A percentile compares a stretch with the other conserved stretches of the same genome.
Evolutionary conservation across 30 jellyfish, hydroid and myxozoan species (phyloP).

Genomic region (Phacellophora camtschatica): DNA sequence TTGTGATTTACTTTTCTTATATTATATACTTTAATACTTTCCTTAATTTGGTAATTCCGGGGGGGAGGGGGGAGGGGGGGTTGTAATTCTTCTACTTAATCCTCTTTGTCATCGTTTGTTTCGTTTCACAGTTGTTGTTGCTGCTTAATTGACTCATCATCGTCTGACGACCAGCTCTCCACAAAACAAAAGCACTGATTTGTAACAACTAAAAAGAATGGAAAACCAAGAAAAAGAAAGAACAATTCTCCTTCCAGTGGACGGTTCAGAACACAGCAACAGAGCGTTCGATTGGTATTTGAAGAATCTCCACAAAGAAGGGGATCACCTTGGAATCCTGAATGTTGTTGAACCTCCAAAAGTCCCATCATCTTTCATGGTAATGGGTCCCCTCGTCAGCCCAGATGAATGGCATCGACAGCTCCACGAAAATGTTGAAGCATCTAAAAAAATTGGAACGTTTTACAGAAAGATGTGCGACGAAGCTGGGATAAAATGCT

Average conservation of each 20-base stretch:
- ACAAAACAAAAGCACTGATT: no score
- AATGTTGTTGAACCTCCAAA: slow-evolving; percentile 81
- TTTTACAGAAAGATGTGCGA: slow-evolving; percentile 45
- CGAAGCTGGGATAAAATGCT: slow-evolving; percentile 51
- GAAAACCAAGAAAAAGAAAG: slow-evolving; percentile 27
- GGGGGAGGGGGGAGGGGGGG: no score
- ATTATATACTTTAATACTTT: no score
- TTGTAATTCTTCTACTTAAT: no score
- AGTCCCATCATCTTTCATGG: slow-evolving; percentile 65
- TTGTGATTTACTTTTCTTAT: no score
- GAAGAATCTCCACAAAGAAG: slow-evolving; percentile 52
- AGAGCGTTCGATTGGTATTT: slow-evolving; percentile 77
- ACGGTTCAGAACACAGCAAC: slow-evolving; percentile 71
- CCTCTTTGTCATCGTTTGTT: no score
- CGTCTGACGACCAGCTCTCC: no score
- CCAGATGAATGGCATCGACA: slow-evolving; percentile 78
- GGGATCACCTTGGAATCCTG: slow-evolving; percentile 68
- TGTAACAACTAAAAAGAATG: slow-evolving; percentile 15
- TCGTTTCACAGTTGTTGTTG: no score
- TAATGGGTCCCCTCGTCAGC: slow-evolving; percentile 73
- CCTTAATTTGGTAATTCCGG: no score
- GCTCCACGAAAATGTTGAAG: slow-evolving; percentile 51
- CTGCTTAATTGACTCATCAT: no score
- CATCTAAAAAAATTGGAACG: slow-evolving; percentile 43
- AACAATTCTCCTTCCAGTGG: slow-evolving; percentile 62